Evolutionary conservation across 2,797 vertebrate species (phyloP), one percentile per base, ranked within the genome.

Genomic region (Buceros bicornis): DNA sequence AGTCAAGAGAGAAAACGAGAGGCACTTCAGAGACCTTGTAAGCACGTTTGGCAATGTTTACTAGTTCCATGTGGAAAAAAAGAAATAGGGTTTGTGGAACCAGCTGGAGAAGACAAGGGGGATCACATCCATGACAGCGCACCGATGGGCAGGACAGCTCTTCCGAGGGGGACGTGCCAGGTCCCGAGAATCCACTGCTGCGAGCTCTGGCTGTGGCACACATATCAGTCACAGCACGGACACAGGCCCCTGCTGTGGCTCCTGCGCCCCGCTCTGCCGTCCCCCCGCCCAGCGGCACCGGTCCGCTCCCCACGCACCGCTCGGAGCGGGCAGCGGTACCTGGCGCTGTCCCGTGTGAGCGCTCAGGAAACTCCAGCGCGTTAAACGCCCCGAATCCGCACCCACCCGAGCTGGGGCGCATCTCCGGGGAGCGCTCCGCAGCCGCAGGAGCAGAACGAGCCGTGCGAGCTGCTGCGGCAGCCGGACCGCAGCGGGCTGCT

Each of bases 391-490:
- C 12, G 25, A 64, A 67, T 18, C 35, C 21, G 10, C 69, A 29
- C 8, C 33, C 51, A 6, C 19, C 22, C 2, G 25, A 25, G 40
- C 37, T 31, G 15, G 17, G 0, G 5, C 5, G 42, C 42, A 5
- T 47, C 54, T 65, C 22, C 6, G 26, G n/a, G 45, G 19, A 40
- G 29, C 4, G 4, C 64, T 8, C 33, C 47, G 10, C 8, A 54
- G 48, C 17, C 8, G 7, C 22, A 24, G 28, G 4, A 9, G 35
- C 47, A 65, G 58, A 31, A 17, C 26, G 21, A 60, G 47, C 5
- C 10, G 37, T 2, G 2, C 2, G 3, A 6, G 69, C 37, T 15
- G 3, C 21, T 28, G 47, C 0, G 8, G 26, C 43, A 12, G 13
- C 0, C 13, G 2, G 31, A 13, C 24, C 2, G 35, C n/a, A 33